Conservation (phyloP, 2,113 vertebrate species). For the Hemicordylus capensis region DNA sequence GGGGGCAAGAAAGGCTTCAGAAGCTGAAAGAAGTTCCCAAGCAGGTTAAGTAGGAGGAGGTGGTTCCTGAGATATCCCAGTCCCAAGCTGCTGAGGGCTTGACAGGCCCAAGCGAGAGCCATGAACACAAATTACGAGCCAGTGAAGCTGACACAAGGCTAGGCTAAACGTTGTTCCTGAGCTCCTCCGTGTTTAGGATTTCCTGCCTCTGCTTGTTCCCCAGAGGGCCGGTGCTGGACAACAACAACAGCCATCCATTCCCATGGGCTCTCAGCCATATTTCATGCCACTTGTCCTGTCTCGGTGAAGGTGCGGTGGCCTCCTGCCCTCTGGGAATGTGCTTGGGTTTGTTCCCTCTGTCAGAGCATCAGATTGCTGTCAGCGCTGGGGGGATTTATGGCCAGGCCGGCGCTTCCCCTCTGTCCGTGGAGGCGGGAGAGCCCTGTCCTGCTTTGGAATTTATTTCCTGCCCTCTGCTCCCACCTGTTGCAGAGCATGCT, state of each 20-base stretch:
- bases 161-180: background rate
- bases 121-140: too few species aligned
- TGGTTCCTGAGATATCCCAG: too few species aligned
- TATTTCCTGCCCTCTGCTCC: constrained; percentile 39
- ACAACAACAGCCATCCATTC: background rate
- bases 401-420: background rate
- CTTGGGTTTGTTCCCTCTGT: constrained; percentile 8
- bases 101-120: too few species aligned
- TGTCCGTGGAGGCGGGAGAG: background rate
- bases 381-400: constrained; percentile 14
- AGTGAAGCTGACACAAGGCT: too few species aligned
- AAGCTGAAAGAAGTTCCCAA: too few species aligned
- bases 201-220: background rate
- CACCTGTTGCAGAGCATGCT: constrained; percentile 26
- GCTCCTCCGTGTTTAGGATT: background rate
- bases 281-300: constrained; percentile 8
- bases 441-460: constrained; percentile 9
- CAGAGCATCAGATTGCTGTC: constrained; percentile 18
- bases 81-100: too few species aligned
- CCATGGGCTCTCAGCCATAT: background rate
- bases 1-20: too few species aligned
- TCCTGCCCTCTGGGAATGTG: constrained; percentile 8
- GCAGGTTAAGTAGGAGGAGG: too few species aligned
- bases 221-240: background rate
- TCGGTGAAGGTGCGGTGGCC: background rate